Conservation (phyloP, 2,888 invertebrate genomes). For the Empis stercorea region DNA sequence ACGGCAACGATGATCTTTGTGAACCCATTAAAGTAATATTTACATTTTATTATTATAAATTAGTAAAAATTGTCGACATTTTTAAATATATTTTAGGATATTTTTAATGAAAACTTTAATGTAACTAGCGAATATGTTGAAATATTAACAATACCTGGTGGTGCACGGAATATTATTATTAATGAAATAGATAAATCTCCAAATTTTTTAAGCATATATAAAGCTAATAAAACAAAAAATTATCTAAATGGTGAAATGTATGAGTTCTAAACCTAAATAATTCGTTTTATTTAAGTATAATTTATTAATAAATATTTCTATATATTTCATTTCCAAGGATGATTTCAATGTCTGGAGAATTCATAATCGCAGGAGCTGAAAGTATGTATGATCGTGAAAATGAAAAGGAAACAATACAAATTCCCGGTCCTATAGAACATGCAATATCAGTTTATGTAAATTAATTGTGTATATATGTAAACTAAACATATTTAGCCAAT, state of each 20-base stretch:
- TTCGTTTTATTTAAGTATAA: neutral
- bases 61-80: conserved; percentile 3
- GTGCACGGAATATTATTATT: conserved; percentile 65
- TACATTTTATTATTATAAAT: conserved; percentile 18
- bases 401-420: conserved; percentile 66
- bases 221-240: conserved; percentile 52
- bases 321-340: too few species aligned
- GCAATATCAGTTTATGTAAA: conserved; percentile 68
- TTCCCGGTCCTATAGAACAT: conserved; percentile 70
- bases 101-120: conserved; percentile 38
- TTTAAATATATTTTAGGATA: conserved; percentile 15
- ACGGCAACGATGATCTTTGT: conserved; percentile 71
- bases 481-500: neutral
- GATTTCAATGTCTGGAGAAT: conserved; percentile 63
- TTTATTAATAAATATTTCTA: conserved; percentile 7
- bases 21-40: conserved; percentile 49
- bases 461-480: conserved; percentile 5
- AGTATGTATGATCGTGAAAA: conserved; percentile 66
- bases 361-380: conserved; percentile 64
- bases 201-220: conserved; percentile 68
- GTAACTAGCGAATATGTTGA: conserved; percentile 45
- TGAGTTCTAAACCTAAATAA: neutral
- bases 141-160: conserved; percentile 59
- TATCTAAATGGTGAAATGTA: conserved; percentile 52
- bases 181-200: conserved; percentile 62